A percentile compares a stretch with the other conserved stretches of the same genome.
Conservation (phyloP, 2,888 invertebrate genomes). For the Stenodema calcarata region DNA sequence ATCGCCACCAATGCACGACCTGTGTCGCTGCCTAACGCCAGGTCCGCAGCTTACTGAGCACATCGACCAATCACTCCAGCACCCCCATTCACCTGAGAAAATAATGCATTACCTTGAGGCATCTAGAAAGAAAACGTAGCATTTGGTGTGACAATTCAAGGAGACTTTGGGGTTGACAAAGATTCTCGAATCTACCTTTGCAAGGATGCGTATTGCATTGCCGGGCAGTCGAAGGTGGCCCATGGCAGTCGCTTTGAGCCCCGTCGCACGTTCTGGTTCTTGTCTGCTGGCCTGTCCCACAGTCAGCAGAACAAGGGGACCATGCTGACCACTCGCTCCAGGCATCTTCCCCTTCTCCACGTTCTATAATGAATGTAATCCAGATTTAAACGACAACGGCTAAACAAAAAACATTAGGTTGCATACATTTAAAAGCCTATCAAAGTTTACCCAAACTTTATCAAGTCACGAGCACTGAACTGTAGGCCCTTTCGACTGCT, state of each 20-base stretch:
- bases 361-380: slow-evolving; percentile 45
- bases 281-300: slow-evolving; percentile 75
- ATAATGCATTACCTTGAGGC: not conserved
- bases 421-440: too few species aligned
- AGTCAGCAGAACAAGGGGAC: slow-evolving; percentile 71
- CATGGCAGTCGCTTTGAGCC: slow-evolving; percentile 61
- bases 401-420: too few species aligned
- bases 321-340: slow-evolving; percentile 72
- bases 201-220: slow-evolving; percentile 79
- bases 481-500: too few species aligned
- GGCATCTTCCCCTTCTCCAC: slow-evolving; percentile 60
- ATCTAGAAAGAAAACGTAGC: slow-evolving; percentile 60
- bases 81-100: slow-evolving; percentile 71
- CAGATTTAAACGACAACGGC: too few species aligned
- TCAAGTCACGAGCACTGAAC: too few species aligned
- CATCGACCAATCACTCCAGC: slow-evolving; percentile 85
- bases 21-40: slow-evolving; percentile 72
- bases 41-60: slow-evolving; percentile 78
- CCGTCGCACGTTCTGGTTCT: slow-evolving; percentile 64
- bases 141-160: too few species aligned
- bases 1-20: slow-evolving; percentile 67
- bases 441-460: too few species aligned
- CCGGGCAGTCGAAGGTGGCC: slow-evolving; percentile 69
- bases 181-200: slow-evolving; percentile 62
- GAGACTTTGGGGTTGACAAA: too few species aligned